Evolutionary conservation across 2,113 vertebrate genomes (phyloP), one percentile per base, ranked within the genome.

Genomic region (Chamaetylas fuelleborni): DNA sequence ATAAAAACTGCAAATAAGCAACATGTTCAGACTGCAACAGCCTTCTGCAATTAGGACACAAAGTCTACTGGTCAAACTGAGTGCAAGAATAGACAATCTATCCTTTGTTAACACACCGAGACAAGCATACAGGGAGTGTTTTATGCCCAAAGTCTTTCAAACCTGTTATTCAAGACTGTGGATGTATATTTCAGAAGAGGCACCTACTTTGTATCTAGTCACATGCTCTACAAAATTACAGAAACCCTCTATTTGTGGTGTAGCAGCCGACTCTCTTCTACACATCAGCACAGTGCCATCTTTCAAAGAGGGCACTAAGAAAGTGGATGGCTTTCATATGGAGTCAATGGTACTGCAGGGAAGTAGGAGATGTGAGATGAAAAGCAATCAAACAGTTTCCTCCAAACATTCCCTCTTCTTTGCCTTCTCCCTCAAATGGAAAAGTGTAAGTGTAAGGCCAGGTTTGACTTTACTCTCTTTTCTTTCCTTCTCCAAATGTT

Each of bases 301-400:
- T 81, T 95, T 95, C 80, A 89, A 95, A 96, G 62, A 45, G 45
- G 33, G 28, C 38, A 94, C 88, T 85, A 84, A 81, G 80, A 78
- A 95, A 91, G 57, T 69, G 42, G 70, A 89, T 33, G 64, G 92
- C 25, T 87, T 70, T 91, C 89, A 94, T 58, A 92, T 6, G 29
- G 70, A 96, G 73, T 91, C 60, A 95, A 92, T 42, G 34, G 62
- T 79, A 84, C 62, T 64, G 74, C 22, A 84, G 51, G 70, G 71
- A 91, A 95, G 95, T 53, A n/a, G 14, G 19, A 93, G 84, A 94
- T 38, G 8, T 87, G 87, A 93, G 51, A 89, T 84, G 54, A 94
- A 93, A 92, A 74, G 24, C 66, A 96, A 89, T 54, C 81, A 65
- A 92, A 3, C 5, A 60, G 33, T 45, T 88, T 91, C 64, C 62